Conservation (phyloP, 2,888 invertebrate species). For the Gastrophysa polygoni region DNA sequence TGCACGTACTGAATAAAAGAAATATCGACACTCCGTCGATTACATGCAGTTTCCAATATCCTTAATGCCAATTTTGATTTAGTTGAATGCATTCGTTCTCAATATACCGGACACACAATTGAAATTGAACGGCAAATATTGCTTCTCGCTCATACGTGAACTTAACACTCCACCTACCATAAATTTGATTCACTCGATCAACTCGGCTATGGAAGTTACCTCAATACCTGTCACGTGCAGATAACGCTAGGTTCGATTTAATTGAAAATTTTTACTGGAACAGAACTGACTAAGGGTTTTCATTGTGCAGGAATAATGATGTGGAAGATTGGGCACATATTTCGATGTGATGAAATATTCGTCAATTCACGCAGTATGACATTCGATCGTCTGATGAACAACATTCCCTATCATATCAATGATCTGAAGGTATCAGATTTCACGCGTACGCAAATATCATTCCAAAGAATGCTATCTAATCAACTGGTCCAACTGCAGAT, state of each 20-base stretch:
- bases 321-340: conserved; percentile 16
- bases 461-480: too few species aligned
- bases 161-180: conserved; percentile 15
- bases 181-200: conserved; percentile 12
- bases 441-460: too few species aligned
- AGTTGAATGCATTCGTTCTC: background rate
- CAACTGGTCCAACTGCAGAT: too few species aligned
- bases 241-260: conserved; percentile 11
- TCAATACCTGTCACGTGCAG: conserved; percentile 16
- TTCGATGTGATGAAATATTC: conserved; percentile 5
- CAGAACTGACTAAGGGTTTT: conserved; percentile 5
- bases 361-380: too few species aligned
- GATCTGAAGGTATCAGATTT: too few species aligned
- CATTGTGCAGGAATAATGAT: conserved; percentile 15
- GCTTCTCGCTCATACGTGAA: background rate
- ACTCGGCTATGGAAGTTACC: conserved; percentile 11
- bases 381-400: too few species aligned
- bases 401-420: too few species aligned
- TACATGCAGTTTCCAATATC: conserved; percentile 1
- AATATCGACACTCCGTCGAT: background rate
- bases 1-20: background rate
- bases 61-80: conserved; percentile 10
- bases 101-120: conserved; percentile 2
- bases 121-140: conserved; percentile 17
- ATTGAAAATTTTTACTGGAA: conserved; percentile 12